Evolutionary conservation across 2,113 vertebrate genomes (phyloP).

Genomic region (Corvus cornix): DNA sequence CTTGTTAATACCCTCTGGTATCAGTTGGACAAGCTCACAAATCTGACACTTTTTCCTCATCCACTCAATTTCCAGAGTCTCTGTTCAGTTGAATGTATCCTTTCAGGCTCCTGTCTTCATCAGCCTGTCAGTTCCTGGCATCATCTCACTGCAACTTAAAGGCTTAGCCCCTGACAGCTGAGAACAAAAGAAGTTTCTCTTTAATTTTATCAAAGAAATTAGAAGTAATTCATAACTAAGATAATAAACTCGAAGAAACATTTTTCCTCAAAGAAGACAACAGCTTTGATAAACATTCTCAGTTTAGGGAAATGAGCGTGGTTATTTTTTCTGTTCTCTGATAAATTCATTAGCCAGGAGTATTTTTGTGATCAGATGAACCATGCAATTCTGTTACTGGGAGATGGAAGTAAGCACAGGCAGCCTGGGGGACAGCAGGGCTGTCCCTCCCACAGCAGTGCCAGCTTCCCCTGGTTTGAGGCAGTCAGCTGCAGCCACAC

Average conservation of each 20-base stretch:
- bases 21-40: background rate
- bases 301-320: accelerated
- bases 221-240: accelerated
- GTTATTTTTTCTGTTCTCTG: background rate
- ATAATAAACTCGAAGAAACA: background rate
- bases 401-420: background rate
- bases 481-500: background rate
- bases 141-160: background rate
- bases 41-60: background rate
- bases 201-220: background rate
- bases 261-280: background rate
- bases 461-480: background rate
- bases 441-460: background rate
- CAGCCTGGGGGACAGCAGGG: background rate
- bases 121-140: background rate
- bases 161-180: background rate
- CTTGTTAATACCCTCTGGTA: background rate
- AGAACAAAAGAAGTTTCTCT: background rate
- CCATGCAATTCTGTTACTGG: background rate
- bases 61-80: background rate
- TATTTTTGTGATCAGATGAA: background rate
- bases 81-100: background rate
- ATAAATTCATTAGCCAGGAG: background rate
- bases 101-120: background rate
- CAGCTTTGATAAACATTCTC: background rate